phyloP scores from a whole-genome alignment of 2,113 vertebrate species.

The Microtus pennsylvanicus region DNA sequence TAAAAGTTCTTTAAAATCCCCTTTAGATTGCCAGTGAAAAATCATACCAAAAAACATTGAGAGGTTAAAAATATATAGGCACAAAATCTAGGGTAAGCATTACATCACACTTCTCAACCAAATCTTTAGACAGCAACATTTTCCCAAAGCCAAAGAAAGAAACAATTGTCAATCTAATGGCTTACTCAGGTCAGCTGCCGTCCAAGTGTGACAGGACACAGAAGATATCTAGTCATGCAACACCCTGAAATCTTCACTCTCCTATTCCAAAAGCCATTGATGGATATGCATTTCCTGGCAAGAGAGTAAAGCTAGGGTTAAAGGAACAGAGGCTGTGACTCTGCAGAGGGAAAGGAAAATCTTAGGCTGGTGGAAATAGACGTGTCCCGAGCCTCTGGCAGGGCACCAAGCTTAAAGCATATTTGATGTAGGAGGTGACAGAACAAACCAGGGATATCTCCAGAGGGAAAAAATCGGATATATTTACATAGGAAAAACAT shows the following conservation, averaged over 20 bases:
- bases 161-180: too few relatives aligned
- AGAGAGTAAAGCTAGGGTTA: neutral
- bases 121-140: neutral
- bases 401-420: neutral
- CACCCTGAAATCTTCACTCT: neutral
- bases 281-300: neutral
- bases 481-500: neutral
- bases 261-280: neutral
- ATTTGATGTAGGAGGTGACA: conserved; percentile 19
- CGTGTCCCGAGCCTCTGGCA: neutral
- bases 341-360: neutral
- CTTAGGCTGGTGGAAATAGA: neutral
- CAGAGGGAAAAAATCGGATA: neutral
- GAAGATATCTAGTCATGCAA: neutral
- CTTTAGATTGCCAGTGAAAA: neutral
- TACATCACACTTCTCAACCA: neutral
- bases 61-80: neutral
- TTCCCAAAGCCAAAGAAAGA: neutral
- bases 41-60: neutral
- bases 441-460: neutral
- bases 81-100: neutral
- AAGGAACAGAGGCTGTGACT: neutral
- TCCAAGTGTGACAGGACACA: neutral
- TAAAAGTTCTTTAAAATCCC: neutral
- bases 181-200: neutral